Percentiles rank a stretch among this genome's conserved stretches.
Evolutionary conservation across 2,888 invertebrate genomes (phyloP).

Genomic region (Ceramica pisi): DNA sequence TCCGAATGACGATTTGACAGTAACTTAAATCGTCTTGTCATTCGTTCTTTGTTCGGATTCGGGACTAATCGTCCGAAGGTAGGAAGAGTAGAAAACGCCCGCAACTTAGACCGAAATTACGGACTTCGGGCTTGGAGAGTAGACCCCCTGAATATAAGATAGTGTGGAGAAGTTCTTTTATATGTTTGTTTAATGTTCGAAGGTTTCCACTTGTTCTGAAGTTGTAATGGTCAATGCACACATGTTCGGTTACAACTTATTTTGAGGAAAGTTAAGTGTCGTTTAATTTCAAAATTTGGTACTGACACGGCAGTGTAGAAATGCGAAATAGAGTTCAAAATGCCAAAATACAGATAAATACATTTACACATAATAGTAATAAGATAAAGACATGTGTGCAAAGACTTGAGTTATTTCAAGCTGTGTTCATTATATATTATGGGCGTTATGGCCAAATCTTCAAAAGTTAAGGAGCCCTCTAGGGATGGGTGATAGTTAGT

Average conservation of each 20-base stretch:
- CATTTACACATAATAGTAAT: neutral
- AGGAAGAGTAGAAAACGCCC: too few relatives aligned
- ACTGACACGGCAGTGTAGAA: slow-evolving; percentile 4
- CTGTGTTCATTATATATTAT: slow-evolving; percentile 15
- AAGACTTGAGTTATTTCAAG: slow-evolving; percentile 42
- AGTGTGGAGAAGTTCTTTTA: neutral
- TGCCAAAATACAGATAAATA: slow-evolving; percentile 2
- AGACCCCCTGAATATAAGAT: neutral
- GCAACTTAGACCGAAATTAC: too few relatives aligned
- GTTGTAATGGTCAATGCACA: slow-evolving; percentile 36
- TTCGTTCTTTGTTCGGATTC: too few relatives aligned
- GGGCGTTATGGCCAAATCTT: slow-evolving; percentile 4
- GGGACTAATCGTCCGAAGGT: too few relatives aligned
- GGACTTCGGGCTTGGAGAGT: too few relatives aligned
- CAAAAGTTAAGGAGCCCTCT: slow-evolving; percentile 2
- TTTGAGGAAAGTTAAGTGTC: neutral
- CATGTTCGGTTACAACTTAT: slow-evolving; percentile 4
- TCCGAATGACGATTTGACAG: too few relatives aligned
- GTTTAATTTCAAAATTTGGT: slow-evolving; percentile 3
- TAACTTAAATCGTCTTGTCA: too few relatives aligned
- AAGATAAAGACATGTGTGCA: slow-evolving; percentile 42
- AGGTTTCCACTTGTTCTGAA: slow-evolving; percentile 52
- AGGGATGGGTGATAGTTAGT: slow-evolving; percentile 22
- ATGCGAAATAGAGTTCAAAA: slow-evolving; percentile 11
- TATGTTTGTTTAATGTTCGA: neutral